These are phyloP conservation scores for Solea senegalensis DNA, from an alignment of 2,113 vertebrate genomes.

Conservation along the genomic window DNA sequence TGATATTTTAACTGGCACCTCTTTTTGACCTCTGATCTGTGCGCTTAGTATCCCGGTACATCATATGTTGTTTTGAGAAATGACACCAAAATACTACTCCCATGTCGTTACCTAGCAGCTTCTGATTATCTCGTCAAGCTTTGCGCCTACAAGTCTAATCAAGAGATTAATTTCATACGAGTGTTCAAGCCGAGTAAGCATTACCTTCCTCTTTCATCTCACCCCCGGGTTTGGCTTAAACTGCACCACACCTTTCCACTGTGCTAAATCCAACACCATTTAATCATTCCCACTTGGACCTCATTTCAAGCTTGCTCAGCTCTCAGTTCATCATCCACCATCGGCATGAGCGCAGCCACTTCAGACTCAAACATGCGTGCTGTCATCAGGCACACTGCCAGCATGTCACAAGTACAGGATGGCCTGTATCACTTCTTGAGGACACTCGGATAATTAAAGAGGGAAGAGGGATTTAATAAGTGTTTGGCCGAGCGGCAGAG, in stretches of 20 bases:
- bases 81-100: no score
- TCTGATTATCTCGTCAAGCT: not conserved
- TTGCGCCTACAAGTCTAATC: slow-evolving; percentile 36
- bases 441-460: slow-evolving; percentile 76
- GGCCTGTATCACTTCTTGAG: slow-evolving; percentile 68
- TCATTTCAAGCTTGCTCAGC: slow-evolving; percentile 61
- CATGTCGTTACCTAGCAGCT: no score
- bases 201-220: slow-evolving; percentile 47
- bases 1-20: no score
- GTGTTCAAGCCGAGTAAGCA: slow-evolving; percentile 40
- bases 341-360: slow-evolving; percentile 50
- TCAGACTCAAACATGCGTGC: slow-evolving; percentile 57
- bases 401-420: slow-evolving; percentile 71
- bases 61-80: no score
- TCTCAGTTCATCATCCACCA: slow-evolving; percentile 63
- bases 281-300: slow-evolving; percentile 53
- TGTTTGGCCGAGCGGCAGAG: slow-evolving; percentile 60
- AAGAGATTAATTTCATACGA: slow-evolving; percentile 43
- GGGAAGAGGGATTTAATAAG: slow-evolving; percentile 72
- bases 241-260: slow-evolving; percentile 43
- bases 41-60: no score
- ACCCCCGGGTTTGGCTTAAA: slow-evolving; percentile 47
- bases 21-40: no score
- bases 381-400: slow-evolving; percentile 64
- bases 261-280: slow-evolving; percentile 63